Base-by-base conservation (phyloP, 2,888 invertebrate genomes). In the Homarus gammarus region DNA sequence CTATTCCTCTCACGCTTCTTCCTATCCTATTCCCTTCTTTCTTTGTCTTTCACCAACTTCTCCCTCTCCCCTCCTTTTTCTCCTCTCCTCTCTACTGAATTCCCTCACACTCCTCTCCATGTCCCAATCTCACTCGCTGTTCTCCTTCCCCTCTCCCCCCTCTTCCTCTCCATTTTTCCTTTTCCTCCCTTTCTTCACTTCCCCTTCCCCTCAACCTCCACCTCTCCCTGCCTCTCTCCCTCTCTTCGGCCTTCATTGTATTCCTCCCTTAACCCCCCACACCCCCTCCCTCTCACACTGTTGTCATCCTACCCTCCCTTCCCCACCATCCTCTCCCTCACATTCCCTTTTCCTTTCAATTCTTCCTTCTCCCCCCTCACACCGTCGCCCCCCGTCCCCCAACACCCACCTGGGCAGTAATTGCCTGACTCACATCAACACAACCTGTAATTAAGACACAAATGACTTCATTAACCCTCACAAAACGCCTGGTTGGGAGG, bases 381-480 rank as follows among this genome's bases (percentile, higher is more conserved):
- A 12, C 36, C 64, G 22, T 81, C 64, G 10, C 38, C 10, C 33
- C 51, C 51, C 33, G 31, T 56, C 49, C 56, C 36, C 33, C 33
- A 56, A 56, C 56, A 56, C 56, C 56, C 56, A 18, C 12, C 12
- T 18, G 15, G 33, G 31, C 56, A 31, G 56, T 56, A 51, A 38
- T 40, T 27, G 38, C 38, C 40, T n/a, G 2, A 3, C 33, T 6
- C 73, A 36, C 73, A 73, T 73, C 33, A 51, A 56, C 33, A n/a
- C 36, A 79, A 81, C 79, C 79, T 31, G 36, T 56, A 79, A 79
- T 79, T 79, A 79, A 33, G 33, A 33, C 22, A 51, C 49, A 51
- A 79, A 79, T 79, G 79, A 79, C 79, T 79, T 79, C 49, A 79
- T 79, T 79, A 51, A 79, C 2, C 73, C 73, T n/a, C 6, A 38